These are phyloP conservation scores for Apotomis betuletana DNA, from an alignment of 2,888 invertebrate genomes.

Conservation along the genomic window DNA sequence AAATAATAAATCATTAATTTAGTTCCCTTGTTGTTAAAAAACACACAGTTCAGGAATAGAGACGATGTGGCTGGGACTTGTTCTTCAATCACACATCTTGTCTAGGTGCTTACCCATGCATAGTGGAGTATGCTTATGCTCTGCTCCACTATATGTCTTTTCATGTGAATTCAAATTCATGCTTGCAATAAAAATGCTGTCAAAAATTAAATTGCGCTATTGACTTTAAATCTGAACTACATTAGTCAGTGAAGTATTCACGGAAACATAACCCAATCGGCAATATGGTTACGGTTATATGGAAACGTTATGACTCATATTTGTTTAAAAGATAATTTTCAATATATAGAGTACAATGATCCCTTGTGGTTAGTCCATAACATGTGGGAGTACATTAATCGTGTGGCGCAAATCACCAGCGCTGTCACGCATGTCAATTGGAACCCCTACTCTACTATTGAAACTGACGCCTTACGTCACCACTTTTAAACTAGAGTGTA, in stretches of 20 bases:
- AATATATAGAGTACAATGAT: conserved; percentile 28
- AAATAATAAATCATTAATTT: no score
- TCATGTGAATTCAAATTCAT: no score
- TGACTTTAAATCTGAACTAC: not conserved
- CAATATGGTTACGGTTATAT: not conserved
- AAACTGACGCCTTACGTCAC: conserved; percentile 16
- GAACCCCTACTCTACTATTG: conserved; percentile 22
- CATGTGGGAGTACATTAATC: conserved; percentile 22
- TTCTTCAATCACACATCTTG: no score
- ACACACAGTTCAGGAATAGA: no score
- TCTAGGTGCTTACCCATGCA: no score
- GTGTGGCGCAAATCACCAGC: conserved; percentile 21
- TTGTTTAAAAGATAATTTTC: conserved; percentile 15
- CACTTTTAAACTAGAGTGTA: not conserved
- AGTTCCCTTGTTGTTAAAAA: no score
- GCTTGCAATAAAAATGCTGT: no score
- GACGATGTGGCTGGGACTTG: no score
- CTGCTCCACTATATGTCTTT: no score
- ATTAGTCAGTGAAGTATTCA: not conserved
- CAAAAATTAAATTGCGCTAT: not conserved
- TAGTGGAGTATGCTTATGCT: no score
- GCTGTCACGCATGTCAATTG: conserved; percentile 38
- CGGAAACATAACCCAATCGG: not conserved
- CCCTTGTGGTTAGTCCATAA: conserved; percentile 18
- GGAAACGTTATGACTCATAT: conserved; percentile 16